A percentile compares a stretch with the other conserved stretches of the same genome.
phyloP scores from a whole-genome alignment of 2,888 invertebrate species.

The Odontocolon sp. region DNA sequence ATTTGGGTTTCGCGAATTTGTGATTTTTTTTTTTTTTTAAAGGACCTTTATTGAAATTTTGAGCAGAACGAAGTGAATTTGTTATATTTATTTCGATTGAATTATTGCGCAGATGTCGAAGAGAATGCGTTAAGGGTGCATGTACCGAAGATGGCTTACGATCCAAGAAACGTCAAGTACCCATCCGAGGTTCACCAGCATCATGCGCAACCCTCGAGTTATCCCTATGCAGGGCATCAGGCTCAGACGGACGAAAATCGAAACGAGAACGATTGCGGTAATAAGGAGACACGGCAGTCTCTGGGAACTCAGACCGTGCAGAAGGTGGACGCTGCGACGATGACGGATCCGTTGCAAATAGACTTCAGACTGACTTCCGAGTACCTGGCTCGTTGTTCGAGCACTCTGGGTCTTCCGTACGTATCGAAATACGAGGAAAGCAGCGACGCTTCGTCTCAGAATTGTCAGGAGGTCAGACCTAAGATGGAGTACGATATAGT shows the following conservation, averaged over 20 bases:
- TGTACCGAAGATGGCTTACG: constrained; percentile 75
- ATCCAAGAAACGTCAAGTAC: constrained; percentile 74
- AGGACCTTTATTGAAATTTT: no score
- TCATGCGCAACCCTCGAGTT: constrained; percentile 67
- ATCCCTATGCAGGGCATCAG: constrained; percentile 69
- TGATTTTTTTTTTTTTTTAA: not conserved
- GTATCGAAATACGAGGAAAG: constrained; percentile 75
- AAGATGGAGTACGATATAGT: constrained; percentile 76
- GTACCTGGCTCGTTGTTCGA: constrained; percentile 77
- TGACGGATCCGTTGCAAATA: constrained; percentile 79
- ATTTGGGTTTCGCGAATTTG: constrained; percentile 16
- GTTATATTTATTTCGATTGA: no score
- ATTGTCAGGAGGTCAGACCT: constrained; percentile 70
- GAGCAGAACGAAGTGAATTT: no score
- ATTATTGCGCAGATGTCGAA: constrained; percentile 42
- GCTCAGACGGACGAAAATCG: constrained; percentile 76
- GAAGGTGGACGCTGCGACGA: constrained; percentile 78
- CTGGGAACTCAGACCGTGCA: constrained; percentile 75
- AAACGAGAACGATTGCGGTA: constrained; percentile 76
- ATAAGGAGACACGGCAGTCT: constrained; percentile 75
- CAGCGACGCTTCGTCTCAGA: constrained; percentile 70
- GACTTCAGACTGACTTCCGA: constrained; percentile 78
- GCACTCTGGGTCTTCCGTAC: constrained; percentile 75
- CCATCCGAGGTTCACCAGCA: constrained; percentile 70
- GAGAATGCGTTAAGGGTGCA: constrained; percentile 21